phyloP scores from a whole-genome alignment of 2,113 vertebrate genomes.

The Camelus bactrianus region DNA sequence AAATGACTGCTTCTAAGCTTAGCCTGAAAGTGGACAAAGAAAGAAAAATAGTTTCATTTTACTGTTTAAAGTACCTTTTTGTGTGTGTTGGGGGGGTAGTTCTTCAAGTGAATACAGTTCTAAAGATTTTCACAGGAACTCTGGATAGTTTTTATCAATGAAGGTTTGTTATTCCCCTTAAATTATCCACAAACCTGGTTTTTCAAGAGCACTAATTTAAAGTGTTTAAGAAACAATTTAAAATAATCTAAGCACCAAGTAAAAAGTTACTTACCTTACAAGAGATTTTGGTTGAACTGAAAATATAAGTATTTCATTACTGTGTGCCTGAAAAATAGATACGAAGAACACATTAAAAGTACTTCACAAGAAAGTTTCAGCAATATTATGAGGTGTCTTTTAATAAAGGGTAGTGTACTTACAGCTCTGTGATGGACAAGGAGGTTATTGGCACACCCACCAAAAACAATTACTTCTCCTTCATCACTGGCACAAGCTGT shows the following conservation, averaged over 20 bases:
- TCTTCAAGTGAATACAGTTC: too few relatives aligned
- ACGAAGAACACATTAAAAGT: constrained; percentile 64
- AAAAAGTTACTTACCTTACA: constrained; percentile 89
- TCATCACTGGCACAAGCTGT: constrained; percentile 95
- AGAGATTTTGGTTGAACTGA: constrained; percentile 96
- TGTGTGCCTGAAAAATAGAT: constrained; percentile 91
- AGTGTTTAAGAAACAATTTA: background rate
- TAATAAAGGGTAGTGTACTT: constrained; percentile 79
- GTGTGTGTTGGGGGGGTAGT: too few relatives aligned
- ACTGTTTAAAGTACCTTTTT: constrained; percentile 44
- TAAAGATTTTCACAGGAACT: constrained; percentile 27
- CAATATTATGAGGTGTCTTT: background rate
- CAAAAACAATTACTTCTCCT: constrained; percentile 97
- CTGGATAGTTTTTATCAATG: background rate
- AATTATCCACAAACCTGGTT: constrained; percentile 5
- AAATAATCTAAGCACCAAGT: background rate
- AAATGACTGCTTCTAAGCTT: constrained; percentile 93
- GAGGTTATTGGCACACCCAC: constrained; percentile 98
- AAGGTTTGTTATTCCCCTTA: constrained; percentile 37
- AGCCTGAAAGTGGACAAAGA: constrained; percentile 87
- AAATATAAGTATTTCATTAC: constrained; percentile 95
- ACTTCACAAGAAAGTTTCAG: background rate
- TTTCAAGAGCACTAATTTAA: background rate
- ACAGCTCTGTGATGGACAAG: constrained; percentile 95
- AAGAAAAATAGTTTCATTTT: constrained; percentile 60